Conservation (phyloP, 1,140 invertebrate species). For the Bombus affinis region DNA sequence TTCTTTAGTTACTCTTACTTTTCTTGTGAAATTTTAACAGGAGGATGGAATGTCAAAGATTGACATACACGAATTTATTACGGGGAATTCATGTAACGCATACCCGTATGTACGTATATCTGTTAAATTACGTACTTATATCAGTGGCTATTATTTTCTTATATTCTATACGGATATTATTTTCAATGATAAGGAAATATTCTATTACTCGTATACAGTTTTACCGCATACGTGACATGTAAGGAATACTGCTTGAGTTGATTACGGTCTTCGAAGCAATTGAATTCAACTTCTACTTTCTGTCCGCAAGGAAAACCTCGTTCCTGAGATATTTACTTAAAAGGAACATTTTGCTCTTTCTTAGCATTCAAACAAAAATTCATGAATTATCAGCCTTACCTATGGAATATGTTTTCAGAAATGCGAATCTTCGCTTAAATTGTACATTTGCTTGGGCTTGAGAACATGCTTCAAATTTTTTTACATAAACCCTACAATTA, state of each 20-base stretch:
- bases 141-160: too few species aligned
- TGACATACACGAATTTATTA: too few species aligned
- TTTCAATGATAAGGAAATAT: background rate
- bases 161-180: too few species aligned
- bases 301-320: constrained; percentile 3
- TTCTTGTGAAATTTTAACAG: too few species aligned
- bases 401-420: background rate
- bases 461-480: background rate
- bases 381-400: background rate
- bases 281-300: constrained; percentile 27
- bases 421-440: background rate
- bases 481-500: too few species aligned
- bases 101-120: too few species aligned
- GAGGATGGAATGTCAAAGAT: too few species aligned
- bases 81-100: too few species aligned
- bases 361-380: background rate
- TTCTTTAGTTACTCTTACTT: too few species aligned
- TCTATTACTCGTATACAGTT: background rate
- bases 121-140: too few species aligned
- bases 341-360: constrained; percentile 12
- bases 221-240: background rate
- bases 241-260: background rate
- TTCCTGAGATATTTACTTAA: constrained; percentile 16
- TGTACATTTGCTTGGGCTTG: background rate
- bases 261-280: constrained; percentile 19